These are phyloP conservation scores for Coptodon rendalli DNA, from an alignment of 2,113 vertebrate genomes.

Conservation along the genomic window DNA sequence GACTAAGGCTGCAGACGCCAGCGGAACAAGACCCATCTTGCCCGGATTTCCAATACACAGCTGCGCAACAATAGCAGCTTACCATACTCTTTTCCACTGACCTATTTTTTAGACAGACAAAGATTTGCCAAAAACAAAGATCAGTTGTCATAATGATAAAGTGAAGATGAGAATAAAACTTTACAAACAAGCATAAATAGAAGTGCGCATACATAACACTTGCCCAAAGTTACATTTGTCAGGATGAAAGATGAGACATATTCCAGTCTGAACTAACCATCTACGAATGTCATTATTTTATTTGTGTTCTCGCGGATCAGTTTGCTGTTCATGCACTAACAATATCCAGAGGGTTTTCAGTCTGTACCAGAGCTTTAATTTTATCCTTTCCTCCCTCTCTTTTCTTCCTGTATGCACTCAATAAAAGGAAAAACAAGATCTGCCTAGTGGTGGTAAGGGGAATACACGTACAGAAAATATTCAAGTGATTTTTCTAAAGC, in stretches of 20 bases:
- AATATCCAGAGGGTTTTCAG: background rate
- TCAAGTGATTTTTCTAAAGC: background rate
- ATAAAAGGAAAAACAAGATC: background rate
- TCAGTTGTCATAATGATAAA: background rate
- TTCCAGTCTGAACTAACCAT: background rate
- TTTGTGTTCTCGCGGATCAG: background rate
- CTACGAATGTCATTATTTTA: background rate
- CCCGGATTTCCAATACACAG: constrained; percentile 66
- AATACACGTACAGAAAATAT: background rate
- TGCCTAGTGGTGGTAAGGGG: background rate
- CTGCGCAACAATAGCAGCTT: constrained; percentile 66
- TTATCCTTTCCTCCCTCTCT: background rate
- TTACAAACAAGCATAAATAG: background rate
- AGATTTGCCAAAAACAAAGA: constrained; percentile 19
- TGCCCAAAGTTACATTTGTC: background rate
- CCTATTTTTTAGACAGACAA: constrained; percentile 67
- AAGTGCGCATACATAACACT: background rate
- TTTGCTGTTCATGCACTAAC: background rate
- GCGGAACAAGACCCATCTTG: constrained; percentile 69
- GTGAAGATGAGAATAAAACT: background rate
- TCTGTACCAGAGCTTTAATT: background rate
- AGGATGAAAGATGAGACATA: background rate
- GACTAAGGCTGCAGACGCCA: constrained; percentile 62
- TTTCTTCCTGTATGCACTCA: background rate
- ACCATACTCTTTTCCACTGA: constrained; percentile 71